Base-by-base conservation (phyloP, 2,797 vertebrate genomes). In the Odontamblyopus rebecca region DNA sequence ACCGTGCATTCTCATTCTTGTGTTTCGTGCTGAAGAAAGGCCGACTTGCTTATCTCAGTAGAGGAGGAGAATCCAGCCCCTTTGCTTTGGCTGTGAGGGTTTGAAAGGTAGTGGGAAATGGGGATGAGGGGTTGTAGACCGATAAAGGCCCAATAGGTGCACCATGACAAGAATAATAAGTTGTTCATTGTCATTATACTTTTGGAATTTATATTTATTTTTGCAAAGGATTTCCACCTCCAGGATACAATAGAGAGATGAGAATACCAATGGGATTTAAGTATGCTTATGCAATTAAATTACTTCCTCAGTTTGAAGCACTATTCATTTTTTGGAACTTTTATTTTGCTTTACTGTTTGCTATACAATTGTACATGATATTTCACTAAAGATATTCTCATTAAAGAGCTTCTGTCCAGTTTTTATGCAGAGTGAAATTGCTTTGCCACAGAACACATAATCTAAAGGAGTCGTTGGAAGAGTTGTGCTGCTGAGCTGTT, bases 11-110 rank as follows among this genome's bases (percentile, higher is more conserved):
- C 74, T 81, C 85, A 84, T 86, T 87, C 73, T 79, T 56, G n/a
- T 76, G 78, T 88, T 89, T 83, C 70, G 71, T 75, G 51, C 77
- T 78, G 75, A 85, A 81, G 77, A 91, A 89, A 91, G 83, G 85
- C 72, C 85, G 83, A 75, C 79, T 72, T 86, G 82, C 85, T 92
- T 90, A 91, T 93, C 90, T 88, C 68, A 51, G 44, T 35, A 76
- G 68, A 80, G 73, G 69, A 71, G 72, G 68, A 85, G 74, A 84
- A 88, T 82, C 83, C 84, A 84, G 78, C 69, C 57, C 70, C 71
- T 79, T 68, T 67, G 71, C 72, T 79, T 69, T 67, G 48, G 44
- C 82, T 79, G 81, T 74, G 84, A 84, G 74, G 79, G 82, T 76
- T 44, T 71, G 63, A 82, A 68, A 74, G 74, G 69, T 78, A 78